phyloP scores from a whole-genome alignment of 1,140 invertebrate genomes.

The Camponotus vicinus region DNA sequence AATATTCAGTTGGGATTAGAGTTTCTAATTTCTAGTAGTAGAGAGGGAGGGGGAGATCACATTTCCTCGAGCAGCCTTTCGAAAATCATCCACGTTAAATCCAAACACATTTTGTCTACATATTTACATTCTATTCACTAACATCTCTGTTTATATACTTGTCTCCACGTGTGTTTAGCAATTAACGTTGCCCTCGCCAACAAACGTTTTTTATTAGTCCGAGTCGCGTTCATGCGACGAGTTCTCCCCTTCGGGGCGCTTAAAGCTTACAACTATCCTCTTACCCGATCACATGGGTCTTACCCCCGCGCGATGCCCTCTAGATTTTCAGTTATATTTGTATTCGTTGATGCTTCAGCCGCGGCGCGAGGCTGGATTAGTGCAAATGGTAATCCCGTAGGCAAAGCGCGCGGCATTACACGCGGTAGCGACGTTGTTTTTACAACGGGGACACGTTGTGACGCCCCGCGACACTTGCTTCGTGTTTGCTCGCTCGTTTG shows the following conservation, averaged over 20 bases:
- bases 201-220: constrained; percentile 36
- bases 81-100: not conserved
- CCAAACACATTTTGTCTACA: not conserved
- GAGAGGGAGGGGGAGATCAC: not conserved
- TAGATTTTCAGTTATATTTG: constrained; percentile 81
- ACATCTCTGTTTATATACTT: constrained; percentile 22
- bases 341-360: constrained; percentile 74
- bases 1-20: not conserved
- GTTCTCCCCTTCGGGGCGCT: constrained; percentile 53
- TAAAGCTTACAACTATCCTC: constrained; percentile 80
- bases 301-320: constrained; percentile 47
- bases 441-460: constrained; percentile 81
- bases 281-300: constrained; percentile 61
- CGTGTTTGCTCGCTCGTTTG: constrained; percentile 85
- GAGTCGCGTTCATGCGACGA: constrained; percentile 49
- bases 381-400: constrained; percentile 84
- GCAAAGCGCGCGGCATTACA: constrained; percentile 80
- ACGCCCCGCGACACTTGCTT: constrained; percentile 83
- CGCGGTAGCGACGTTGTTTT: constrained; percentile 80
- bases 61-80: not conserved
- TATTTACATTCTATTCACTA: not conserved
- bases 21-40: not conserved
- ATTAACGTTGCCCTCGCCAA: constrained; percentile 29
- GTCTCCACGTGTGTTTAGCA: constrained; percentile 42
- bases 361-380: constrained; percentile 77